Evolutionary conservation across 2,888 invertebrate genomes (phyloP).

Genomic region (Andrena minutula): DNA sequence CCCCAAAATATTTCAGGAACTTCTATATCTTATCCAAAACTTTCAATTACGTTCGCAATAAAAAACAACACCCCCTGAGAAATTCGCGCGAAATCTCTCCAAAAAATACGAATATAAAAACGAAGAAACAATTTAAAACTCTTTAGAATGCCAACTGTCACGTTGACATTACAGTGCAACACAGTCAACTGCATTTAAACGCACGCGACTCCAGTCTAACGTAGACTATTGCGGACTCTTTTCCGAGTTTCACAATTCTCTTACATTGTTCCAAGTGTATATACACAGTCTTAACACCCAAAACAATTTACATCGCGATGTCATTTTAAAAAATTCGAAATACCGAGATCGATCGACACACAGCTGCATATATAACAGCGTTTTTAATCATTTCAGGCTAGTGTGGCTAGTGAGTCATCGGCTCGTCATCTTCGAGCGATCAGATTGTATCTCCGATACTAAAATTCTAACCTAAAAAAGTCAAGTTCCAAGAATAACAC

Average conservation of each 20-base stretch:
- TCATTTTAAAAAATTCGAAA: background rate
- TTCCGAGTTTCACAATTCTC: background rate
- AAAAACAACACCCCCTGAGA: too few species aligned
- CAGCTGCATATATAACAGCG: background rate
- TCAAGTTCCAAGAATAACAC: background rate
- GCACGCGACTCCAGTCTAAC: background rate
- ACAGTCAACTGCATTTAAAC: background rate
- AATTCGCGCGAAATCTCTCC: background rate
- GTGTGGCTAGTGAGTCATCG: slow-evolving; percentile 51
- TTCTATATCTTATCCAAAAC: too few species aligned
- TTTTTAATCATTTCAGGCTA: slow-evolving; percentile 27
- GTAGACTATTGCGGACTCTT: background rate
- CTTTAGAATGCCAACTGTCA: background rate
- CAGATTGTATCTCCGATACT: background rate
- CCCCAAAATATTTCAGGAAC: too few species aligned
- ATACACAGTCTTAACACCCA: background rate
- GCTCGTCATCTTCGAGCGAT: slow-evolving; percentile 14
- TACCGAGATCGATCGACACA: slow-evolving; percentile 11
- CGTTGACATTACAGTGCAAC: background rate
- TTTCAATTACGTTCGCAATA: too few species aligned
- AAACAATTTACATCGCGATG: background rate
- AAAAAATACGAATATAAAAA: background rate
- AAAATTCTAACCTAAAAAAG: slow-evolving; percentile 24
- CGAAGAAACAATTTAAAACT: background rate
- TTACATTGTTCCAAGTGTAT: background rate